Evolutionary conservation across 2,797 vertebrate genomes (phyloP).

Genomic region (Gambusia yucatana): DNA sequence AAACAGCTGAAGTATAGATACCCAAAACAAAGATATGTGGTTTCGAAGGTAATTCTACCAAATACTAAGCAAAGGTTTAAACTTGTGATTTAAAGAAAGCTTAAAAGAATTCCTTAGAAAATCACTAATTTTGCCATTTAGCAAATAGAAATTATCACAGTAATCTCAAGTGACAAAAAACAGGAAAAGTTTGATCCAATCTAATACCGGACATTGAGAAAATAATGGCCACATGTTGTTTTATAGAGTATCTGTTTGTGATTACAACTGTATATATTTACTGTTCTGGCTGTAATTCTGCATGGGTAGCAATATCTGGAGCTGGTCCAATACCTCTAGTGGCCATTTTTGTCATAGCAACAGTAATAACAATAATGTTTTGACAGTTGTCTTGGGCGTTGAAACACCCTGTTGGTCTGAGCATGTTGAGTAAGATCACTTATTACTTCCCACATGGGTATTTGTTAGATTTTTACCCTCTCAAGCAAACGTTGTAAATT

Average conservation of each 20-base stretch:
- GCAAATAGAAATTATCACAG: neutral
- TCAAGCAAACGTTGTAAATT: slow-evolving; percentile 72
- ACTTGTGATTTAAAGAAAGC: neutral
- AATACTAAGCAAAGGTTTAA: neutral
- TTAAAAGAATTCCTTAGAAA: neutral
- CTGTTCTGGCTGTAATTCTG: neutral
- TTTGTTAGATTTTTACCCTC: slow-evolving; percentile 37
- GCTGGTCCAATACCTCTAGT: neutral
- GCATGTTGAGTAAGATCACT: slow-evolving; percentile 30
- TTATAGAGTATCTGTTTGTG: neutral
- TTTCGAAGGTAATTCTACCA: neutral
- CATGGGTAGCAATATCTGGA: neutral
- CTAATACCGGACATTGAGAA: neutral
- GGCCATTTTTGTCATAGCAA: neutral
- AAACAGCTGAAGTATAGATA: neutral
- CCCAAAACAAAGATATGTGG: neutral
- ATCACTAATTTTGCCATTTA: neutral
- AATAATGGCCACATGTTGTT: neutral
- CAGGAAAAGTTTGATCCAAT: neutral
- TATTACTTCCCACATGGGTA: slow-evolving; percentile 21
- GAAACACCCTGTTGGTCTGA: neutral
- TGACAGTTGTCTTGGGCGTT: neutral
- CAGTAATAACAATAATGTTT: neutral
- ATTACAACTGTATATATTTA: neutral
- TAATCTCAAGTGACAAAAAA: neutral